phyloP scores from a whole-genome alignment of 2,113 vertebrate genomes.

The Podiceps cristatus region DNA sequence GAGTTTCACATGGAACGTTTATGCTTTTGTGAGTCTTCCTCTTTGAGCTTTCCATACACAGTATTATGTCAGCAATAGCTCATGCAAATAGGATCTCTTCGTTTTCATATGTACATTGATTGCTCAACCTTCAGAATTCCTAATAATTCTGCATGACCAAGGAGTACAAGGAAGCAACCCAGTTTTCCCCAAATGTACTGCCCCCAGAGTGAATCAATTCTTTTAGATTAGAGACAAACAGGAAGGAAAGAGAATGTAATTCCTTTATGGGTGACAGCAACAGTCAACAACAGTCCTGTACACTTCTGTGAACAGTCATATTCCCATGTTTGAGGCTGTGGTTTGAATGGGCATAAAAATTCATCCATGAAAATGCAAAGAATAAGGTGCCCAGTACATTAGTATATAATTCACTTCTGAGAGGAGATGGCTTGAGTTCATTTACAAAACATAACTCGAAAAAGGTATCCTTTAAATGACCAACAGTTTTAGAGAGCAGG shows the following conservation, averaged over 20 bases:
- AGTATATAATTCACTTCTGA: not conserved
- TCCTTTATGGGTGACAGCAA: not conserved
- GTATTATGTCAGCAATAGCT: not conserved
- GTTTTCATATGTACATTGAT: not conserved
- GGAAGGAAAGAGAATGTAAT: not conserved
- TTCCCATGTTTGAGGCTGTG: not conserved
- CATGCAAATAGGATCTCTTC: not conserved
- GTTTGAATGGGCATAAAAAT: not conserved
- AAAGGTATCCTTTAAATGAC: not conserved
- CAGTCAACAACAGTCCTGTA: not conserved
- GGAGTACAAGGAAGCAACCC: not conserved
- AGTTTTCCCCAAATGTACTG: not conserved
- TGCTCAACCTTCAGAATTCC: not conserved
- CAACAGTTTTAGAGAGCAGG: not conserved
- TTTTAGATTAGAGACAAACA: not conserved
- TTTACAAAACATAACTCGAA: not conserved
- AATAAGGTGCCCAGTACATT: not conserved
- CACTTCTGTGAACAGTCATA: not conserved
- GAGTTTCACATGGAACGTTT: conserved; percentile 27
- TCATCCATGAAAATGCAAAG: not conserved
- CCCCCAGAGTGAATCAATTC: not conserved
- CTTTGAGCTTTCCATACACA: not conserved
- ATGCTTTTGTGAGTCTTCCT: conserved; percentile 17
- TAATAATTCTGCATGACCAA: not conserved
- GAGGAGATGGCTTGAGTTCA: not conserved